Conservation (phyloP, 2,888 invertebrate genomes). For the Synergus umbraculus region DNA sequence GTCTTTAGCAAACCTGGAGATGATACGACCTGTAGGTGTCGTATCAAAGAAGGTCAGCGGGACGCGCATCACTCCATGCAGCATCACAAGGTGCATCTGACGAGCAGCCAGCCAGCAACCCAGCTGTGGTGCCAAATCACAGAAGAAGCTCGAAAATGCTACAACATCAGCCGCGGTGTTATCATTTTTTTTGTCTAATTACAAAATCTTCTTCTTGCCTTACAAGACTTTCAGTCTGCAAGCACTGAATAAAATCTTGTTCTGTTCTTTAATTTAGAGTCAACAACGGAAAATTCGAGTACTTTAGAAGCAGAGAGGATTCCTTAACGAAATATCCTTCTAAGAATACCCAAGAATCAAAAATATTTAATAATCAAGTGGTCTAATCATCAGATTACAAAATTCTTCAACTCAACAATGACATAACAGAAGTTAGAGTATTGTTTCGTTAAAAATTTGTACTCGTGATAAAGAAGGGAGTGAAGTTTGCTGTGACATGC, state of each 20-base stretch:
- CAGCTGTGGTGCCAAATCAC: slow-evolving; percentile 84
- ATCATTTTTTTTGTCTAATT: slow-evolving; percentile 59
- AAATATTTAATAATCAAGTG: not conserved
- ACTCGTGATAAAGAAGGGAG: slow-evolving; percentile 57
- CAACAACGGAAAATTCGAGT: slow-evolving; percentile 36
- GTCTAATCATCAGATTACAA: not conserved
- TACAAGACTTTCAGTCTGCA: slow-evolving; percentile 7
- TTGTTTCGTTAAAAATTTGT: not conserved
- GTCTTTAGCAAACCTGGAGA: slow-evolving; percentile 86
- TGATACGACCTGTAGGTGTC: slow-evolving; percentile 78
- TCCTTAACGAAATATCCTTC: not conserved
- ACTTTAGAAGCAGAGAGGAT: slow-evolving; percentile 1
- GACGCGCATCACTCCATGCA: slow-evolving; percentile 77
- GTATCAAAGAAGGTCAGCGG: slow-evolving; percentile 79
- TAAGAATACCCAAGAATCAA: not conserved
- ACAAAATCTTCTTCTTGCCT: slow-evolving; percentile 11
- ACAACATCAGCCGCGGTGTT: slow-evolving; percentile 78
- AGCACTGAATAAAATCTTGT: slow-evolving; percentile 6
- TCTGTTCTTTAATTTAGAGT: slow-evolving; percentile 37
- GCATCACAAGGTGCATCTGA: slow-evolving; percentile 76
- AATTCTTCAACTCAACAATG: slow-evolving; percentile 25
- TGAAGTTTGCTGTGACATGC: slow-evolving; percentile 76
- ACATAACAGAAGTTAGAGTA: slow-evolving; percentile 21
- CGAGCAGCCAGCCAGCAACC: slow-evolving; percentile 84
- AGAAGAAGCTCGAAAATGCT: slow-evolving; percentile 84